These are phyloP conservation scores for Cyphomyrus plagiostoma DNA, from an alignment of 2,113 vertebrate species.

Conservation along the genomic window DNA sequence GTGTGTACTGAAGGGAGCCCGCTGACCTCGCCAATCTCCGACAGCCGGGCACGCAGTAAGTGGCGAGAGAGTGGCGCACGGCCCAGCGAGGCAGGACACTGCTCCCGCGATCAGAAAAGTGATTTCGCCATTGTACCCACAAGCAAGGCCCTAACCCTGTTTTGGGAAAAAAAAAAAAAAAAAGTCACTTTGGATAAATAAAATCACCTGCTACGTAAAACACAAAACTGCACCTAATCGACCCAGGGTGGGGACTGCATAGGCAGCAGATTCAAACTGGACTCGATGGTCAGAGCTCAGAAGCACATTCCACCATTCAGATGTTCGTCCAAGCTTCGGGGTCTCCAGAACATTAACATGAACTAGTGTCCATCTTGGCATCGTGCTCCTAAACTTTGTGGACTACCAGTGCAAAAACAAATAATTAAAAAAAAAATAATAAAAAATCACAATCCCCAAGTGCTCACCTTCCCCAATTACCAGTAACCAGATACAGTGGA, in stretches of 20 bases:
- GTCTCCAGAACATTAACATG: not conserved
- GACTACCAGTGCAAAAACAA: not conserved
- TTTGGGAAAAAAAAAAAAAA: too few species aligned
- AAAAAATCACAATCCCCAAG: too few species aligned
- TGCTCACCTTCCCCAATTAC: not conserved
- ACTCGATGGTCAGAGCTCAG: not conserved
- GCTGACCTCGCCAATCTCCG: not conserved
- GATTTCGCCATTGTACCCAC: not conserved
- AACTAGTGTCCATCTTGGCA: not conserved
- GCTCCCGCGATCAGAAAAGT: not conserved
- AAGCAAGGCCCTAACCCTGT: not conserved
- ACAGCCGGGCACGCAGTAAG: not conserved
- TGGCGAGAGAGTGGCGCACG: not conserved
- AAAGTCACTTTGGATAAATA: not conserved
- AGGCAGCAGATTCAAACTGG: not conserved
- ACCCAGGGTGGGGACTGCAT: not conserved
- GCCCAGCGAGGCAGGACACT: not conserved
- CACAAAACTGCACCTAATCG: not conserved
- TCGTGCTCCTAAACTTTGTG: not conserved
- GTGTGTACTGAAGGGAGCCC: too few species aligned
- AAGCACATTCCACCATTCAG: not conserved
- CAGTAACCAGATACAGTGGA: not conserved
- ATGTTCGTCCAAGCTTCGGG: not conserved
- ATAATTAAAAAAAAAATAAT: too few species aligned
- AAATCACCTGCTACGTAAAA: not conserved